A percentile compares a stretch with the other conserved stretches of the same genome.
Conservation (phyloP, 2,888 invertebrate genomes). For the Ornithoptera alexandrae region DNA sequence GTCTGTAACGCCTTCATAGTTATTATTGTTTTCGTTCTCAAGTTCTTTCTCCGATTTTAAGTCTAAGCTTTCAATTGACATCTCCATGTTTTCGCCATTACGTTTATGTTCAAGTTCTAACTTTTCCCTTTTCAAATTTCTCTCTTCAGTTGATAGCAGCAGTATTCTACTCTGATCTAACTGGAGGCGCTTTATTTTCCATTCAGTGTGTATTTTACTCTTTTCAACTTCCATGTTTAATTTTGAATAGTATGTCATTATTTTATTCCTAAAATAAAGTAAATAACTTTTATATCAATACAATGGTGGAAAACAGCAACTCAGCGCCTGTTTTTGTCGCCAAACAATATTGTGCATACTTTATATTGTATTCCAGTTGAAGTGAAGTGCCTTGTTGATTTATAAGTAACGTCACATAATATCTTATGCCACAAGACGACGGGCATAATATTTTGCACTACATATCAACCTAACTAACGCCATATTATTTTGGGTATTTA, state of each 20-base stretch:
- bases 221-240: conserved; percentile 81
- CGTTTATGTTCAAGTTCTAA: conserved; percentile 66
- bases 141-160: conserved; percentile 71
- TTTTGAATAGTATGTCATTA: conserved; percentile 83
- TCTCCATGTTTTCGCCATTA: conserved; percentile 63
- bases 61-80: conserved; percentile 59
- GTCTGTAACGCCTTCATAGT: not conserved
- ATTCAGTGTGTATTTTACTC: conserved; percentile 76
- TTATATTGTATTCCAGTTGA: too few relatives aligned
- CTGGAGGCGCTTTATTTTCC: conserved; percentile 77
- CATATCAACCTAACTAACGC: too few relatives aligned
- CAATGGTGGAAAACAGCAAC: too few relatives aligned
- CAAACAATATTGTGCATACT: too few relatives aligned
- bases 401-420: too few relatives aligned
- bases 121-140: conserved; percentile 79
- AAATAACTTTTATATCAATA: not conserved
- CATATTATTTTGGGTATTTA: too few relatives aligned
- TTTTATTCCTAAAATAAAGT: conserved; percentile 71
- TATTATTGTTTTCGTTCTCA: conserved; percentile 18
- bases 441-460: too few relatives aligned
- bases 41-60: conserved; percentile 38
- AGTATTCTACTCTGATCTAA: conserved; percentile 69
- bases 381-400: too few relatives aligned
- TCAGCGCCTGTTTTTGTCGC: too few relatives aligned
- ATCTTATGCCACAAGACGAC: too few relatives aligned